Base-by-base conservation (phyloP, 2,113 vertebrate species). In the Nymphicus hollandicus region DNA sequence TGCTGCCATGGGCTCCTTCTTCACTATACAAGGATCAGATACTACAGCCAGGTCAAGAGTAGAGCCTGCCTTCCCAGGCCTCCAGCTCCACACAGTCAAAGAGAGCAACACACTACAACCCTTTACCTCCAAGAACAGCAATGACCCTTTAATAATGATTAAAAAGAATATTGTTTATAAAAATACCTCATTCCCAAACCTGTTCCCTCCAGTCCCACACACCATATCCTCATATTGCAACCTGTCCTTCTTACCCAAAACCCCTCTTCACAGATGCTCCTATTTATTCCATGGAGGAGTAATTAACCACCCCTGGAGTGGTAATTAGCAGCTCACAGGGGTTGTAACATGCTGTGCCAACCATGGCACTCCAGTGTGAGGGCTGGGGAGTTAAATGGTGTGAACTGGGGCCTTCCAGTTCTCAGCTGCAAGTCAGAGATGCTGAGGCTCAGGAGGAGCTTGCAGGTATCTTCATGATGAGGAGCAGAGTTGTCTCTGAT, bases 201-300 rank as follows among this genome's bases (percentile, higher is more conserved):
- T 77, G 24, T 64, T 23, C 0, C 5, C 13, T 28, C 18, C 8
- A 50, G 6, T 5, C 9, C 20, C 5, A 17, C 7, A n/a, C 24
- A 77, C 3, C 10, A 8, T 8, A 1, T 3, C 8, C 6, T 19
- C 4, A 3, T 6, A 1, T 9, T 35, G 1, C 10, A 16, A 2
- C 4, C 7, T 0, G 0, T 4, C 12, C 7, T 3, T 63, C 7
- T 6, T 2, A 0, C 29, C 9, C 14, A 5, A 0, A 2, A 0
- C 7, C 2, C 4, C 28, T 28, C 0, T 11, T 41, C 10, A 17
- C 18, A 50, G 11, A 31, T 80, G 8, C 15, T 43, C 18, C 8
- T 19, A 9, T 1, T 81, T 87, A 10, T 3, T 10, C 23, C 11
- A 68, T 17, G 7, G 12, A 8, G 35, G 13, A 33, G 4, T 31